Conservation (phyloP, 2,797 vertebrate species). For the Diplodus puntazzo region DNA sequence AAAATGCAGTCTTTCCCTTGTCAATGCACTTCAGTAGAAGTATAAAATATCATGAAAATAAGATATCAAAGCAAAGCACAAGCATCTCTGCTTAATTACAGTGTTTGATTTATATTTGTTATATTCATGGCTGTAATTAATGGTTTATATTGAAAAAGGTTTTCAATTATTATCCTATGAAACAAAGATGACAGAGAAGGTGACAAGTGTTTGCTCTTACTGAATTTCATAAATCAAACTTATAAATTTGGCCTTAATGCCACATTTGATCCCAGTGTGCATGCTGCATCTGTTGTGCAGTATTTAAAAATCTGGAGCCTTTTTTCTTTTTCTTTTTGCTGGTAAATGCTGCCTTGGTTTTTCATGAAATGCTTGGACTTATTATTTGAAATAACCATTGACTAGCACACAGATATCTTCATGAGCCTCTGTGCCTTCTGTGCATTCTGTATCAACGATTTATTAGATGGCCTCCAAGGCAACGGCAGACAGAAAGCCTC, state of each 20-base stretch:
- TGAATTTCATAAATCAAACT: slow-evolving; percentile 1
- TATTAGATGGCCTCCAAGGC: slow-evolving; percentile 25
- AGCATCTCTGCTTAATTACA: too few relatives aligned
- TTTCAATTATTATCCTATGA: background rate
- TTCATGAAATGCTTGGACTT: background rate
- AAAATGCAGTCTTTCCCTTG: background rate
- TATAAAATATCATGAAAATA: background rate
- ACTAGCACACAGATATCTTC: background rate
- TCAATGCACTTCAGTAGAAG: background rate
- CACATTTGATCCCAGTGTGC: background rate
- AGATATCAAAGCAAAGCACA: background rate
- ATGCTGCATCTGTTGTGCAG: background rate
- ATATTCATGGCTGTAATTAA: background rate
- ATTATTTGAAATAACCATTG: background rate
- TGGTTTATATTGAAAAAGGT: background rate
- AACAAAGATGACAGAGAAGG: background rate
- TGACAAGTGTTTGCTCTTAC: background rate
- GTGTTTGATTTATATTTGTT: too few relatives aligned
- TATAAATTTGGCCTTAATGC: background rate
- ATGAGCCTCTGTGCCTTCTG: slow-evolving; percentile 1
- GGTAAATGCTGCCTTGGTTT: background rate
- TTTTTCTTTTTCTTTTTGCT: background rate
- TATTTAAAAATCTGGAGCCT: background rate
- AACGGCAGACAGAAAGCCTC: slow-evolving; percentile 9
- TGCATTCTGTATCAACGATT: slow-evolving; percentile 14